A percentile compares a stretch with the other conserved stretches of the same genome.
These are phyloP conservation scores for Falco peregrinus DNA, from an alignment of 2,797 vertebrate genomes.

Conservation along the genomic window DNA sequence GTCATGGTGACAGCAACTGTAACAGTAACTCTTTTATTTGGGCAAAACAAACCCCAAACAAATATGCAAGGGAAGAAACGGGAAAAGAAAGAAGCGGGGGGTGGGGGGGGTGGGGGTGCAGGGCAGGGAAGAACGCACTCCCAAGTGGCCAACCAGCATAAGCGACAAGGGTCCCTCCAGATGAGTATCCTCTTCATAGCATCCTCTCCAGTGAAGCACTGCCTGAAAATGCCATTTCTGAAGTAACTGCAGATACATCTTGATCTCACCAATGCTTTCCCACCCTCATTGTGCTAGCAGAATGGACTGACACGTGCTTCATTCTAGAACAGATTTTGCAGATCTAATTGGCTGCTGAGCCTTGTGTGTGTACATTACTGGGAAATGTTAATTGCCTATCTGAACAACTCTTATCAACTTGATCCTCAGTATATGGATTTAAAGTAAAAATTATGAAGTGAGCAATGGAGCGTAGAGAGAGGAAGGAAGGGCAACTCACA, in stretches of 20 bases:
- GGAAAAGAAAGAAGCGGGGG: not conserved
- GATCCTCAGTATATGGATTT: not conserved
- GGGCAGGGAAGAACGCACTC: accelerated
- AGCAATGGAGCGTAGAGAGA: not conserved
- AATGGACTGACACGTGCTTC: not conserved
- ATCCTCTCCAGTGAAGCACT: not conserved
- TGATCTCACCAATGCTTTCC: not conserved
- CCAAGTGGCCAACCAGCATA: not conserved
- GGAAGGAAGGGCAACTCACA: not conserved
- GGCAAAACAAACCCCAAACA: not conserved
- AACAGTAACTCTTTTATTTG: not conserved
- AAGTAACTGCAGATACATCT: not conserved
- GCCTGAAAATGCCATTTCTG: not conserved
- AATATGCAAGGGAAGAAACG: not conserved
- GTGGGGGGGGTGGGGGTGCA: too few species aligned
- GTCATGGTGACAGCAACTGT: not conserved
- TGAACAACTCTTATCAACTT: not conserved
- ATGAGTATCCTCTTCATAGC: not conserved
- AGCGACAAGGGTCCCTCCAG: not conserved
- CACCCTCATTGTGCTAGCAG: not conserved
- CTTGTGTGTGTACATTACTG: not conserved
- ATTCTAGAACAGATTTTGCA: not conserved
- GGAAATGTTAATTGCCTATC: not conserved
- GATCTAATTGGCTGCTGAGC: not conserved
- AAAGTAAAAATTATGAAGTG: not conserved